Conservation (phyloP, 2,888 invertebrate species). For the Torymus texanus region DNA sequence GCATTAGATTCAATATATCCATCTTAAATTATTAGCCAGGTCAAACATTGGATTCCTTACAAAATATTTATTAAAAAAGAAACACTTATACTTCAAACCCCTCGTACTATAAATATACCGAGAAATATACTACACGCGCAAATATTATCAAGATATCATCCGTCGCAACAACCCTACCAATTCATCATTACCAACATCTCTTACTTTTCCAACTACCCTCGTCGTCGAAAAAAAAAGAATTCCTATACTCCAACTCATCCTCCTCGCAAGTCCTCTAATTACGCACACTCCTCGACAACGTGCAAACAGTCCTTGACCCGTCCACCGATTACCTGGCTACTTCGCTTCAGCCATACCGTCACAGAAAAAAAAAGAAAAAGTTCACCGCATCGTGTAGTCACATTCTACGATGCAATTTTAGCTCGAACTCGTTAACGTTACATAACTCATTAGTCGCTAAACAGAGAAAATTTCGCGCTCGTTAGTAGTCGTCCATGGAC, state of each 20-base stretch:
- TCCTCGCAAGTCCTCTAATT: slow-evolving; percentile 24
- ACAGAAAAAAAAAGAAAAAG: slow-evolving; percentile 6
- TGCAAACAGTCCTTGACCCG: slow-evolving; percentile 33
- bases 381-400: not conserved
- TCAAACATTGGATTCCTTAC: too few relatives aligned
- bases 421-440: slow-evolving; percentile 39
- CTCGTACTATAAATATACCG: too few relatives aligned
- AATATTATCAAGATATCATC: too few relatives aligned
- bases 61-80: too few relatives aligned
- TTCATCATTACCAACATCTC: not conserved
- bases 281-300: slow-evolving; percentile 21
- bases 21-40: too few relatives aligned
- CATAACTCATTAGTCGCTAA: slow-evolving; percentile 46
- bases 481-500: slow-evolving; percentile 12
- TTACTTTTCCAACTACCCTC: not conserved
- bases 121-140: too few relatives aligned
- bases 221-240: not conserved
- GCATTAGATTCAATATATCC: too few relatives aligned
- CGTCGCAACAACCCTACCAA: too few relatives aligned
- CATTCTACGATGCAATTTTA: slow-evolving; percentile 10
- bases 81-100: too few relatives aligned
- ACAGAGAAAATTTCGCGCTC: slow-evolving; percentile 48
- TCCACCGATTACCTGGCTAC: slow-evolving; percentile 7
- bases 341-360: not conserved
- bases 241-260: not conserved